phyloP scores from a whole-genome alignment of 2,888 invertebrate genomes.

The Penaeus monodon region DNA sequence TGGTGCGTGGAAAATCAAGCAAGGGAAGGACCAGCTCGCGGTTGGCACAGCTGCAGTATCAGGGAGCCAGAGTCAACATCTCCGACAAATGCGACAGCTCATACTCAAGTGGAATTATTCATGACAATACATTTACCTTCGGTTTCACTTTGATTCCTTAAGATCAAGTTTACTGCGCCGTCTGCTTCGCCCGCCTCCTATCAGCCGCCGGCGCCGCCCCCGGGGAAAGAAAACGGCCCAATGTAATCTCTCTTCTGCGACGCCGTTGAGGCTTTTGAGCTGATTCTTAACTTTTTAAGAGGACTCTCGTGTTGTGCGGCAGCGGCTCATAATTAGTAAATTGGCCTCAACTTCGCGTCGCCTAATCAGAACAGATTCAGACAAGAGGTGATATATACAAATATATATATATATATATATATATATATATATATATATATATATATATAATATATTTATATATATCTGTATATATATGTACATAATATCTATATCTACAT shows the following conservation, averaged over 20 bases:
- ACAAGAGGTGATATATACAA: too few species aligned
- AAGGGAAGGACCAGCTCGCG: background rate
- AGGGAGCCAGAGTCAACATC: conserved; percentile 43
- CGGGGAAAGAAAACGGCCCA: background rate
- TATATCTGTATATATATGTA: too few species aligned
- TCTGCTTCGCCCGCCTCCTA: background rate
- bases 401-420: too few species aligned
- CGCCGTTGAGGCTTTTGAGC: background rate
- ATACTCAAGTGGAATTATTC: conserved; percentile 46
- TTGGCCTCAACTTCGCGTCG: too few species aligned
- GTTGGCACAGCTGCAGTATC: conserved; percentile 41
- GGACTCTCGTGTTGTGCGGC: too few species aligned
- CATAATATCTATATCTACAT: too few species aligned
- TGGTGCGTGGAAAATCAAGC: background rate
- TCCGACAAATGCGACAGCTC: conserved; percentile 43
- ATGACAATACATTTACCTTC: conserved; percentile 55
- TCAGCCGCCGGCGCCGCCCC: too few species aligned
- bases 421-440: too few species aligned
- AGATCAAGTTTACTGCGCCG: conserved; percentile 43
- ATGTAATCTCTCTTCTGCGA: background rate
- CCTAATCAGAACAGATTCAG: too few species aligned
- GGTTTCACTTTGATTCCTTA: conserved; percentile 46
- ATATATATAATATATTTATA: too few species aligned
- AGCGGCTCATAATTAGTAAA: too few species aligned
- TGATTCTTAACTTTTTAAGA: too few species aligned